Base-by-base conservation (phyloP, 1,140 invertebrate species). In the Campoletis sonorensis region DNA sequence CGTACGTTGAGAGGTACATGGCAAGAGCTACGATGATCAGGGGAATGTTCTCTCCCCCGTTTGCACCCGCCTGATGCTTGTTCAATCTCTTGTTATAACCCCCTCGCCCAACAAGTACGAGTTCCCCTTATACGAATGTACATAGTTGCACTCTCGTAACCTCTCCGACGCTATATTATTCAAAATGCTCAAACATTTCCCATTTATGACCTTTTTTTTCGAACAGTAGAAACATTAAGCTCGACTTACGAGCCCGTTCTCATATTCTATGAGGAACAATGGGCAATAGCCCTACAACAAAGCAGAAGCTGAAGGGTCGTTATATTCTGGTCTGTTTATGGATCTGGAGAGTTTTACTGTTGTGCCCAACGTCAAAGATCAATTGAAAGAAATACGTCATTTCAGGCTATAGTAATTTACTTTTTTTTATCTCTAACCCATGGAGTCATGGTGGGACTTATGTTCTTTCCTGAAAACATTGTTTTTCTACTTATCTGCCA, bases 31-130 rank as follows among this genome's bases (percentile, higher is more conserved):
- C 71, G 30, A 79, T 72, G 75, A 81, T 83, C 49, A 33, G 72
- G 49, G 75, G 82, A 83, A 81, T 81, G 82, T 30, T 68, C 40
- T 58, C 49, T 64, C 73, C 70, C 77, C 70, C 73, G 71, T n/a
- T 78, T 76, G 64, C 37, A 64, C 51, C 76, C 54, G 73, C 80
- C 80, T 30, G n/a, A n/a, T n/a, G 67, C 16, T 70, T 70, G 21
- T 70, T 70, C 67, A 15, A 33, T 27, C 67, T 70, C 67, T 70
- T 27, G 67, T 70, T 70, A 70, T 70, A 70, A 70, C 67, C 67
- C 15, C 67, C 27, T 67, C 67, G 61, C 23, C n/a, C 67, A 33
- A n/a, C 15, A 21, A 33, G 30, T 26, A 54, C 51, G 10, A 54
- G 61, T 64, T 64, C 23, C 27, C 15, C 15, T 70, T 27, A 64